These are phyloP conservation scores for Poeciliopsis retropinna DNA, from an alignment of 2,113 vertebrate genomes.

Conservation along the genomic window DNA sequence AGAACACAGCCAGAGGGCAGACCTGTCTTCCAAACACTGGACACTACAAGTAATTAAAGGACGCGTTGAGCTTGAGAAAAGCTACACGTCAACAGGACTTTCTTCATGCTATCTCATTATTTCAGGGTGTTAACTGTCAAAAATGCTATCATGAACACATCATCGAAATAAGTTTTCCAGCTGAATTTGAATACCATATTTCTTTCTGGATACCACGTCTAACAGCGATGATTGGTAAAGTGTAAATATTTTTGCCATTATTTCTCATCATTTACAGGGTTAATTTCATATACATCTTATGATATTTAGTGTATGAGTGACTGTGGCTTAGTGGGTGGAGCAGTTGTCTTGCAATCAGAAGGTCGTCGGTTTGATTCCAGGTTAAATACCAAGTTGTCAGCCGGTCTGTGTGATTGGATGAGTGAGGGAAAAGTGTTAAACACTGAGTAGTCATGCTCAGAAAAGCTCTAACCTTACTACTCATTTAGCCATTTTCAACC, in stretches of 20 bases:
- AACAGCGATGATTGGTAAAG: background rate
- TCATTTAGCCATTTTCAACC: no score
- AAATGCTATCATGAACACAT: background rate
- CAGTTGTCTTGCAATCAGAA: no score
- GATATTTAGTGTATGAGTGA: no score
- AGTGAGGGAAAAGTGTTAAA: no score
- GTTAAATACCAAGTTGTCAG: no score
- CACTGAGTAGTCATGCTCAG: no score
- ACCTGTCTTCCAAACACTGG: slow-evolving; percentile 14
- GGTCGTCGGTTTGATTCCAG: no score
- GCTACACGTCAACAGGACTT: slow-evolving; percentile 1
- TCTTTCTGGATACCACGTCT: background rate
- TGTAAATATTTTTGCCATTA: background rate
- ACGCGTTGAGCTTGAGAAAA: background rate
- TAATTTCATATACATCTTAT: background rate
- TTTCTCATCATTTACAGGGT: background rate
- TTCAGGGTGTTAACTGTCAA: background rate
- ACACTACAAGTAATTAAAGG: slow-evolving; percentile 28
- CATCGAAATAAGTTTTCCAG: background rate
- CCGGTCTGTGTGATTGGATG: no score
- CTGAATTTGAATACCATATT: background rate
- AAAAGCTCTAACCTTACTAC: no score
- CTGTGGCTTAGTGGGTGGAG: no score
- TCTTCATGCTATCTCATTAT: background rate
- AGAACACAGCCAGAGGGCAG: slow-evolving; percentile 27